Conservation (phyloP, 2,888 invertebrate species). For the Deroplatys truncata region DNA sequence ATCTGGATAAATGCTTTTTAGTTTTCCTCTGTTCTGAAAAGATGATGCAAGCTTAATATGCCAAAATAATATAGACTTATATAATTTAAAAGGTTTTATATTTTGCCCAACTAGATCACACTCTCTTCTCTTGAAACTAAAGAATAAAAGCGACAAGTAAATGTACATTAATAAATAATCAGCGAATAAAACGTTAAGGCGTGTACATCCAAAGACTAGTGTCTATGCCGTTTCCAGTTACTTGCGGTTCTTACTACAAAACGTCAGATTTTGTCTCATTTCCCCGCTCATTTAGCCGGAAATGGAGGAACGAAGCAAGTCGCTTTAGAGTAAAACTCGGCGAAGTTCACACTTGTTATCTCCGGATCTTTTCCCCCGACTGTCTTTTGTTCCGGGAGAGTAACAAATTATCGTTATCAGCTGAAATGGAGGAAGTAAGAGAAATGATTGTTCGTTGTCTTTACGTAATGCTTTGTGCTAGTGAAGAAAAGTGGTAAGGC, state of each 20-base stretch:
- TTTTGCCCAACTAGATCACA: no score
- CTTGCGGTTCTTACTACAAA: neutral
- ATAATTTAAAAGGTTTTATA: no score
- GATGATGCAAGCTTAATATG: no score
- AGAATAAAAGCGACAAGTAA: no score
- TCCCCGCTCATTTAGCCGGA: neutral
- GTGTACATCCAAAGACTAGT: no score
- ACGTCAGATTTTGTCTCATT: neutral
- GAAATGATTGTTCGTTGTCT: neutral
- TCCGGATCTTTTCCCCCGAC: neutral
- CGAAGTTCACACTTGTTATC: neutral
- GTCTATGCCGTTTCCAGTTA: no score
- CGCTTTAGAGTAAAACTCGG: neutral
- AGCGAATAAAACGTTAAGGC: no score
- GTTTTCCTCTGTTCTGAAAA: no score
- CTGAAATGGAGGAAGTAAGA: neutral
- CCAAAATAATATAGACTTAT: no score
- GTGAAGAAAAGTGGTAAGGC: neutral
- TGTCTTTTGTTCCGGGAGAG: neutral
- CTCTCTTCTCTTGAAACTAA: no score
- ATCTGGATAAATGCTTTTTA: no score
- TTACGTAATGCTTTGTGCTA: neutral
- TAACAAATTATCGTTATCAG: neutral
- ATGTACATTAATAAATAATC: no score
- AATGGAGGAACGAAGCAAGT: neutral